A percentile compares a stretch with the other conserved stretches of the same genome.
Conservation (phyloP, 1,140 invertebrate species). For the Theocolax elegans region DNA sequence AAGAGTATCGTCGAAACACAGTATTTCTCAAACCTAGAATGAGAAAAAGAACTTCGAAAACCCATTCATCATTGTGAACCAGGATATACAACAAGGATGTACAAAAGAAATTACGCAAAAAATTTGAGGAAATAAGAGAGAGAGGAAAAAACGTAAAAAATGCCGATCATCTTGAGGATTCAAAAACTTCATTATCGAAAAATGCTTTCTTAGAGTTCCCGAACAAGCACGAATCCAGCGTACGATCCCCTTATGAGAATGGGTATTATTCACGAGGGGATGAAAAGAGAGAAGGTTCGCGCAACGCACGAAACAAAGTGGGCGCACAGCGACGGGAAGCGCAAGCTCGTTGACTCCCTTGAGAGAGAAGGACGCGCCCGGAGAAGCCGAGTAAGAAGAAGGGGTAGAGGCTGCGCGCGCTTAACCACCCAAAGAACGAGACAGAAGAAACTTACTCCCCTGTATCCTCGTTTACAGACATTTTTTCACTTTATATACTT, state of each 20-base stretch:
- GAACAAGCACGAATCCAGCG: no score
- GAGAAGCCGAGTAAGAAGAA: no score
- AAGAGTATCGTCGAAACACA: no score
- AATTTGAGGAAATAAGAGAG: neutral
- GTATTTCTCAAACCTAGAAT: neutral
- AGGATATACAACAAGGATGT: no score
- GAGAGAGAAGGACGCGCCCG: no score
- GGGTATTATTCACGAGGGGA: neutral
- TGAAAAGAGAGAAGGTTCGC: neutral
- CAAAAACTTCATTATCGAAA: slow-evolving; percentile 33
- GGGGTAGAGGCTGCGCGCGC: slow-evolving; percentile 29
- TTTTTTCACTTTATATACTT: no score
- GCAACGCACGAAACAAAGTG: neutral
- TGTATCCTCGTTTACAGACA: no score
- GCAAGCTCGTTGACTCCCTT: neutral
- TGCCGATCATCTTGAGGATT: slow-evolving; percentile 22
- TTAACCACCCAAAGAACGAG: slow-evolving; percentile 8
- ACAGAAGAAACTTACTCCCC: no score
- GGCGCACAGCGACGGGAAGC: neutral
- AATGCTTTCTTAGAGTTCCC: slow-evolving; percentile 14
- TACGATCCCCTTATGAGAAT: neutral
- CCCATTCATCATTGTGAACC: slow-evolving; percentile 9
- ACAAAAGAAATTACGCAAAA: slow-evolving; percentile 6
- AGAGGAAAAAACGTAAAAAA: slow-evolving; percentile 13
- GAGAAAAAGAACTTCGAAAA: slow-evolving; percentile 12